Percentiles rank a stretch among this genome's conserved stretches.
These are phyloP conservation scores for Haliaeetus leucogaster DNA, from an alignment of 2,113 vertebrate genomes.

Conservation along the genomic window DNA sequence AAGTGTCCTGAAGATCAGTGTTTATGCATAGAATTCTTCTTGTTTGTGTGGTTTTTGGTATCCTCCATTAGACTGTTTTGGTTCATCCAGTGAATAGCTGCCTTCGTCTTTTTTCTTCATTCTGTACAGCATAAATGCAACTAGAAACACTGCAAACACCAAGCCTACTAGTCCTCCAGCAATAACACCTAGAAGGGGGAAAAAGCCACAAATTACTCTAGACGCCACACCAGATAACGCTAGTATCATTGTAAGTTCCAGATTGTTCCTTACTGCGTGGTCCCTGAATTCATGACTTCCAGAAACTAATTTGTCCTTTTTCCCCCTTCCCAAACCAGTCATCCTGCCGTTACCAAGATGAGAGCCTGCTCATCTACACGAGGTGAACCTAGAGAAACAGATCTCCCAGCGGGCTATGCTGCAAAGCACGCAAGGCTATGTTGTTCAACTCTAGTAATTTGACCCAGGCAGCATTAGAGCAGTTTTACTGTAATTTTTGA, in stretches of 20 bases:
- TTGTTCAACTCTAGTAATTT: neutral
- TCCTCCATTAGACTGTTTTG: slow-evolving; percentile 72
- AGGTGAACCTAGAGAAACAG: neutral
- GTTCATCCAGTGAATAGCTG: slow-evolving; percentile 78
- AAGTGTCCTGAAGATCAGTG: neutral
- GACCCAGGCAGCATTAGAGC: neutral
- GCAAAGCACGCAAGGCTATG: neutral
- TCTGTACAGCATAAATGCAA: slow-evolving; percentile 82
- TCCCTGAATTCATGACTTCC: neutral
- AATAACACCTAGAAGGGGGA: slow-evolving; percentile 73
- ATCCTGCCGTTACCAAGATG: neutral
- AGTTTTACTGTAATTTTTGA: neutral
- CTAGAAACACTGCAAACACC: slow-evolving; percentile 74
- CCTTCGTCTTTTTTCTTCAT: slow-evolving; percentile 84
- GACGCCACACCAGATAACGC: neutral
- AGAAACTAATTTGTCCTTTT: neutral
- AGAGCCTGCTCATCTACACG: neutral
- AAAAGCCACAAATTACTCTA: neutral
- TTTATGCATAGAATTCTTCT: slow-evolving; percentile 80
- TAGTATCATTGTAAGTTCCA: neutral
- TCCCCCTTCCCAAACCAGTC: neutral
- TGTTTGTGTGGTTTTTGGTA: slow-evolving; percentile 79
- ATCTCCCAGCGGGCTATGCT: neutral
- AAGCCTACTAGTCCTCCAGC: slow-evolving; percentile 82
- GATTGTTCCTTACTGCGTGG: neutral